These are phyloP conservation scores for Rhinichthys klamathensis DNA, from an alignment of 2,113 vertebrate genomes.

Conservation along the genomic window DNA sequence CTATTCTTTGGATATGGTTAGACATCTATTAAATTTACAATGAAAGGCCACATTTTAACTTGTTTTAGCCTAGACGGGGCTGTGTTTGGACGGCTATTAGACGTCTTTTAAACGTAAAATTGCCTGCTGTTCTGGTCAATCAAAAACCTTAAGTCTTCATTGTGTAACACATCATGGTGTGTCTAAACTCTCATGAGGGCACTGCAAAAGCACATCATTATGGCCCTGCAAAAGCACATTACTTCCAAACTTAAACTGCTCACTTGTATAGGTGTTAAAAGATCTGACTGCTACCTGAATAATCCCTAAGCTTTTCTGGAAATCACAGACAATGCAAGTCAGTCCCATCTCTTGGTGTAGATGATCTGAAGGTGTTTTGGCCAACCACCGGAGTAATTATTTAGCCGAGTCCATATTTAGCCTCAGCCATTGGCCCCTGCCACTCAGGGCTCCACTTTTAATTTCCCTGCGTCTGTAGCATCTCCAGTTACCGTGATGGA, in stretches of 20 bases:
- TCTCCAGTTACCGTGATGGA: slow-evolving; percentile 61
- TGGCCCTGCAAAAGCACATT: not conserved
- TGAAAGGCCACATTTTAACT: no score
- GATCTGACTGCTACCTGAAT: not conserved
- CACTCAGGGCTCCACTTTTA: slow-evolving; percentile 51
- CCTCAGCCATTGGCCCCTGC: slow-evolving; percentile 47
- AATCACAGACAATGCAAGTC: not conserved
- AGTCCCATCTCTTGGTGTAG: slow-evolving; percentile 32
- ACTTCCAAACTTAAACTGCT: not conserved
- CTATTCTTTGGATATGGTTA: no score
- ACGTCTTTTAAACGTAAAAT: no score
- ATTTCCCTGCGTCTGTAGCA: slow-evolving; percentile 58
- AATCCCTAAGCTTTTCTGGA: not conserved
- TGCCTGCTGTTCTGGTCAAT: not conserved
- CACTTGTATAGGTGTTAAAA: not conserved
- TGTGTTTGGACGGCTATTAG: no score
- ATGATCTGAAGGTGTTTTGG: slow-evolving; percentile 43
- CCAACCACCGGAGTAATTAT: slow-evolving; percentile 56
- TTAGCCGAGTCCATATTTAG: slow-evolving; percentile 60
- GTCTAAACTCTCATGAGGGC: no score
- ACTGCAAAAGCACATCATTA: not conserved
- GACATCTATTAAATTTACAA: no score
- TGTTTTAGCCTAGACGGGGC: no score
- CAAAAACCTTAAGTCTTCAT: not conserved
- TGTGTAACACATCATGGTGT: not conserved